phyloP scores from a whole-genome alignment of 2,797 vertebrate species.

The Scomberomorus guttatus region DNA sequence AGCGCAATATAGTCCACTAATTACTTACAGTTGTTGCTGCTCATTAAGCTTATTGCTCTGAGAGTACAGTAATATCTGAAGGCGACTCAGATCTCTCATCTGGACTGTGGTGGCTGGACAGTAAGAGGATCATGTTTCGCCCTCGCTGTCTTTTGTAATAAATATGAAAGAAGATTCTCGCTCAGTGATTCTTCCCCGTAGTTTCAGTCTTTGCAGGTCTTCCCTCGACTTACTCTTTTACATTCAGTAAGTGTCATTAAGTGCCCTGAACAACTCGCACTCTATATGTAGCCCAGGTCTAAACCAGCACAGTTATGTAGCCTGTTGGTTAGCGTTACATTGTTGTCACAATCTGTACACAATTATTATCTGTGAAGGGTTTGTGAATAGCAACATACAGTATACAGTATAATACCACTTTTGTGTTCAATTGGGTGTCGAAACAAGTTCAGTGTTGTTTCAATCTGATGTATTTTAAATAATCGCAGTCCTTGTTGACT shows the following conservation, averaged over 20 bases:
- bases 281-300: conserved; percentile 37
- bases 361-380: conserved; percentile 19
- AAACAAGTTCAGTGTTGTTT: conserved; percentile 12
- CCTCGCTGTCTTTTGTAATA: conserved; percentile 16
- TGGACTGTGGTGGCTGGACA: no score
- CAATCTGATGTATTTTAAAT: conserved; percentile 23
- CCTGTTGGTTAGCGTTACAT: conserved; percentile 18
- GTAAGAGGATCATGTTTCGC: no score
- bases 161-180: not conserved
- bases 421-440: conserved; percentile 12
- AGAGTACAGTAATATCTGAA: no score
- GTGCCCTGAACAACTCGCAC: conserved; percentile 49
- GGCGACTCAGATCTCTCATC: no score
- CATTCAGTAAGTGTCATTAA: conserved; percentile 52
- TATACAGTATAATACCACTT: not conserved
- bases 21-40: no score
- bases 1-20: no score
- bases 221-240: conserved; percentile 29
- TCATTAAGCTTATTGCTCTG: no score
- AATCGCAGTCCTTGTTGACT: conserved; percentile 8
- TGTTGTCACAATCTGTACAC: conserved; percentile 14
- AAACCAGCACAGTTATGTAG: conserved; percentile 72
- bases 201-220: conserved; percentile 35
- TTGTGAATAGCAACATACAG: conserved; percentile 11
- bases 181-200: conserved; percentile 15